phyloP scores from a whole-genome alignment of 2,888 invertebrate species.

The Teleiodes luculella region DNA sequence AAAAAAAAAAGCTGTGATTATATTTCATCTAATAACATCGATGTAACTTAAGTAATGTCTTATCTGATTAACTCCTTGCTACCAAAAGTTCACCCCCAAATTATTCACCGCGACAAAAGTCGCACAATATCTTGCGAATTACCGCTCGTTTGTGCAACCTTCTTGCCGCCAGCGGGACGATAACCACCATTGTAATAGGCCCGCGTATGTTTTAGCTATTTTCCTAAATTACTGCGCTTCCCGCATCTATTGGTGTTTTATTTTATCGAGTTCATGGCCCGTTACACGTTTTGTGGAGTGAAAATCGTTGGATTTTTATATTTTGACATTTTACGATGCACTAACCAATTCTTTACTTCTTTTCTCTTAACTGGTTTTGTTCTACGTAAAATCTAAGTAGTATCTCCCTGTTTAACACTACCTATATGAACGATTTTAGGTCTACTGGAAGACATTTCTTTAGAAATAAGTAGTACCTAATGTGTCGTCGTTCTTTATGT shows the following conservation, averaged over 20 bases:
- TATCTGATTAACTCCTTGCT: too few relatives aligned
- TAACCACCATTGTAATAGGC: slow-evolving; percentile 15
- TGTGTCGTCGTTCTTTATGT: too few relatives aligned
- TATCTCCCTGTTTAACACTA: too few relatives aligned
- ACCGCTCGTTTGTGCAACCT: slow-evolving; percentile 1
- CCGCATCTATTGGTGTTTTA: slow-evolving; percentile 6
- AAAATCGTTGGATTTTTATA: neutral
- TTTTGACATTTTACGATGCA: slow-evolving; percentile 1
- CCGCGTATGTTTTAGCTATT: slow-evolving; percentile 14
- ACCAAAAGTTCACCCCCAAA: too few relatives aligned
- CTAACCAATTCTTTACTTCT: neutral
- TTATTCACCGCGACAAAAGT: neutral
- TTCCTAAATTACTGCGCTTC: slow-evolving; percentile 15
- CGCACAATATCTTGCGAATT: neutral
- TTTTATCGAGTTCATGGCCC: slow-evolving; percentile 1
- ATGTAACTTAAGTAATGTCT: too few relatives aligned
- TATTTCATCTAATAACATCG: too few relatives aligned
- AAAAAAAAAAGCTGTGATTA: too few relatives aligned
- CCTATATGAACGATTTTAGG: too few relatives aligned
- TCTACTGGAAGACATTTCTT: too few relatives aligned
- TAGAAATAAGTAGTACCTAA: too few relatives aligned
- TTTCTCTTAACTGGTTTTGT: too few relatives aligned
- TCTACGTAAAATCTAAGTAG: too few relatives aligned
- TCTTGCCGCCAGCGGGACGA: slow-evolving; percentile 12
- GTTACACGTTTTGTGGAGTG: slow-evolving; percentile 5